These are phyloP conservation scores for Notarius quadriscutis DNA, from an alignment of 2,113 vertebrate species.

Conservation along the genomic window DNA sequence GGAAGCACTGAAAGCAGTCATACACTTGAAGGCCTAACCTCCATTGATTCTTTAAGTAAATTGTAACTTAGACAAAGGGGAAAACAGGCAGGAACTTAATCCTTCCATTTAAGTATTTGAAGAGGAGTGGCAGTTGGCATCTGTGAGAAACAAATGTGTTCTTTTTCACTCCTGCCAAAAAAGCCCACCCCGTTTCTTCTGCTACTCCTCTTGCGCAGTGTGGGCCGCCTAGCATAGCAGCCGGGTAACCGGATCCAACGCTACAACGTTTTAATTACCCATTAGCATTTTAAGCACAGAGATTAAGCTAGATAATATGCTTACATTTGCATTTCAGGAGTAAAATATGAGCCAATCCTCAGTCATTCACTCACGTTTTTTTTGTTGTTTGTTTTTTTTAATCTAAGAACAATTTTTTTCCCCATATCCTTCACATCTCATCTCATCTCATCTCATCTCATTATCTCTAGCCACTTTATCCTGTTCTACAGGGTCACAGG, in stretches of 20 bases:
- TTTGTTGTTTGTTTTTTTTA: neutral
- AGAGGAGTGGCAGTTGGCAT: slow-evolving; percentile 49
- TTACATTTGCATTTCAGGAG: slow-evolving; percentile 28
- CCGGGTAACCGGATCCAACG: slow-evolving; percentile 21
- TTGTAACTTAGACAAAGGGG: slow-evolving; percentile 34
- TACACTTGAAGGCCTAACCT: slow-evolving; percentile 31
- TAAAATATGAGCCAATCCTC: slow-evolving; percentile 11
- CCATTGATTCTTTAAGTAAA: slow-evolving; percentile 49
- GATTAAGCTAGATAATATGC: slow-evolving; percentile 42
- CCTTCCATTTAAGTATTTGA: slow-evolving; percentile 47
- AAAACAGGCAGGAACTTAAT: slow-evolving; percentile 56
- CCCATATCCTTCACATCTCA: neutral
- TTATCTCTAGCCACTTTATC: too few species aligned
- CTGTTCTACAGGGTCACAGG: too few species aligned
- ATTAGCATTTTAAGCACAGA: slow-evolving; percentile 44
- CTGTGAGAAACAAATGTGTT: slow-evolving; percentile 46
- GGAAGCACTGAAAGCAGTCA: slow-evolving; percentile 30
- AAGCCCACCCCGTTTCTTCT: slow-evolving; percentile 30
- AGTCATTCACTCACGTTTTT: slow-evolving; percentile 5
- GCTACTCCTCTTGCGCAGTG: slow-evolving; percentile 23
- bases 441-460: too few species aligned
- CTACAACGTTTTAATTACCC: slow-evolving; percentile 49
- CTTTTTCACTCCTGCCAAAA: slow-evolving; percentile 54
- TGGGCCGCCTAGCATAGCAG: slow-evolving; percentile 21
- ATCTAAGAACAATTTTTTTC: neutral